Evolutionary conservation across 1,140 invertebrate genomes (phyloP), one percentile per base, ranked within the genome.

Genomic region (Eupristina koningsbergeri): DNA sequence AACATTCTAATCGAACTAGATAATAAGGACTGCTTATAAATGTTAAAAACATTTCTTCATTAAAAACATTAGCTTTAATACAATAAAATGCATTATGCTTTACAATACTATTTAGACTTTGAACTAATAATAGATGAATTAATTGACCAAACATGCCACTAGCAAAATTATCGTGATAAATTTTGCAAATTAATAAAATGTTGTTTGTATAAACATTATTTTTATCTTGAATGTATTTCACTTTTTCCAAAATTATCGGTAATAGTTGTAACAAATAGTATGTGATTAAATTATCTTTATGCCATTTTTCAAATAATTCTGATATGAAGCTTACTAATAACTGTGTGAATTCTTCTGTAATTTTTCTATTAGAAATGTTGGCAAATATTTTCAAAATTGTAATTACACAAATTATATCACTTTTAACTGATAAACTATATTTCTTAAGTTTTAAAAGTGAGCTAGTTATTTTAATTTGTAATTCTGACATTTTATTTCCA

Each of bases 1-100:
- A 85, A 7, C 89, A 88, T 85, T 91, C 86, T 41, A 92, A 87
- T 31, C 92, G 88, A 3, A 93, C 89, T 19, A 90, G 83, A 85
- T 90, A 90, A 69, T 89, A 92, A 41, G 89, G 85, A 86, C 85
- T 91, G 0, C 76, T 86, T 19, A 93, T 73, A 84, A 90, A 93
- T 74, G 85, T 86, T 53, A 91, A 87, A 7, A 93, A 75, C 22
- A 87, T 85, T 53, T 89, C 79, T 9, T 91, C 64, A 36, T 90
- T 50, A 9, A 80, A 47, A 29, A 85, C 39, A 76, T 83, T 76
- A 64, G 77, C 74, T 1, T 81, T 31, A 2, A 45, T 80, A 79
- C 80, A 6, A 15, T 50, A 3, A 64, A 85, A 79, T 73, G 1
- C 9, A n/a, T 29, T 74, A 19, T 82, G 29, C 31, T 87, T 84